A percentile compares a stretch with the other conserved stretches of the same genome.
These are phyloP conservation scores for Bos taurus DNA, from an alignment of 2,113 vertebrate species.

Conservation along the genomic window DNA sequence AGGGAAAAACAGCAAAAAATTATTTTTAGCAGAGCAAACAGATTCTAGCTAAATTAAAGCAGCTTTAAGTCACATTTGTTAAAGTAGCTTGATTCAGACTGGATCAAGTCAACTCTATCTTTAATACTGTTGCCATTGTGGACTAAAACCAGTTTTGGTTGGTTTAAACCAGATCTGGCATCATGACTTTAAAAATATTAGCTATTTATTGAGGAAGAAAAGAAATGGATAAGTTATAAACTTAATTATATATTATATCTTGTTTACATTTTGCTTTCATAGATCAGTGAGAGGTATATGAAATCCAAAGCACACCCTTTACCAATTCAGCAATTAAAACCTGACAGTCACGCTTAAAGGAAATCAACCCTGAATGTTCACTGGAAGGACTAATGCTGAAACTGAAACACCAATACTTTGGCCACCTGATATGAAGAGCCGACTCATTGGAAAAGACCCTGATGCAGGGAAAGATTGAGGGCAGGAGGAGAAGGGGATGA, in stretches of 20 bases:
- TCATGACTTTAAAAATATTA: not conserved
- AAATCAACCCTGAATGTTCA: not conserved
- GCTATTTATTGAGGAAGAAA: not conserved
- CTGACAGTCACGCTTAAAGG: not conserved
- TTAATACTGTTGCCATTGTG: not conserved
- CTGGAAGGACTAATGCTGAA: not conserved
- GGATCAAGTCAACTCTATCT: not conserved
- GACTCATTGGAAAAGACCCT: not conserved
- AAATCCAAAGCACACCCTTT: not conserved
- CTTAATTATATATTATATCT: not conserved
- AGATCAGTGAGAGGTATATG: not conserved
- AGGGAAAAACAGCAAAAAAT: not conserved
- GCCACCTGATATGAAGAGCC: not conserved
- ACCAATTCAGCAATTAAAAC: not conserved
- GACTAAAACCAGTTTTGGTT: not conserved
- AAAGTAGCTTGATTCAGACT: not conserved
- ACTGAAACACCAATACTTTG: not conserved
- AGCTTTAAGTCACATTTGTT: not conserved
- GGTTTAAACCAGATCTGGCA: constrained; percentile 2
- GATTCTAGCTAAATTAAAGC: not conserved
- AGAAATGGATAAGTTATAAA: not conserved
- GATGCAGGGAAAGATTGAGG: not conserved
- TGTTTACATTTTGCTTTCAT: not conserved
- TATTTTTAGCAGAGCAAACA: not conserved
- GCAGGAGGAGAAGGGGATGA: not conserved